Evolutionary conservation across 2,797 vertebrate genomes (phyloP), one percentile per base, ranked within the genome.

Genomic region (Falco naumanni): DNA sequence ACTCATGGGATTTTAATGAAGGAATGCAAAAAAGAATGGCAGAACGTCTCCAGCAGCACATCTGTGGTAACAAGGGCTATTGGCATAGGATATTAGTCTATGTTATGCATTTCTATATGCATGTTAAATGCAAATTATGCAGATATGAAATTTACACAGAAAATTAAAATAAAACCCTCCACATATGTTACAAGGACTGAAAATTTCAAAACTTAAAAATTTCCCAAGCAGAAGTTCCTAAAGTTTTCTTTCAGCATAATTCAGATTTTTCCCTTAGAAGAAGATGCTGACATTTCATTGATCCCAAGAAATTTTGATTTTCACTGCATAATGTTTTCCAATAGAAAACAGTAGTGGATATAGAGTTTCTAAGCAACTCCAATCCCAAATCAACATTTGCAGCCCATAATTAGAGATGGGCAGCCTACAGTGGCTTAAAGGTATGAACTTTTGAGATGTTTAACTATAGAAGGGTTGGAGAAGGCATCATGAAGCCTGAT

Each of bases 1-100:
- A 43, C 64, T 96, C 71, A 45, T 89, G 93, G 77, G 84, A 85
- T 92, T 96, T 93, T 92, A 92, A 90, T 85, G 79, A 93, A 85
- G 43, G 41, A 39, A 92, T 85, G 75, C n/a, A 80, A 91, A 89
- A 90, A 77, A 77, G 60, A 89, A 89, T 53, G 60, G 68, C 75
- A 95, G 69, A 90, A 54, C 39, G 66, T 89, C 96, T 96, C 80
- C 88, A 92, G 87, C 39, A 77, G 50, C 61, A 92, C 69, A 87
- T 91, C 75, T 96, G 72, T 92, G 76, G 53, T 71, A 94, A 60
- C 13, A 50, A 56, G 15, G 50, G 65, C 60, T 85, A 51, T 48
- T 92, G 82, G 79, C 53, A 68, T 28, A 78, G 59, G 11, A 48
- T 79, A 76, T 80, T 74, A 45, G 47, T 90, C 57, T 65, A 11